Evolutionary conservation across 2,888 invertebrate species (phyloP).

Genomic region (Cryptosula pallasiana): DNA sequence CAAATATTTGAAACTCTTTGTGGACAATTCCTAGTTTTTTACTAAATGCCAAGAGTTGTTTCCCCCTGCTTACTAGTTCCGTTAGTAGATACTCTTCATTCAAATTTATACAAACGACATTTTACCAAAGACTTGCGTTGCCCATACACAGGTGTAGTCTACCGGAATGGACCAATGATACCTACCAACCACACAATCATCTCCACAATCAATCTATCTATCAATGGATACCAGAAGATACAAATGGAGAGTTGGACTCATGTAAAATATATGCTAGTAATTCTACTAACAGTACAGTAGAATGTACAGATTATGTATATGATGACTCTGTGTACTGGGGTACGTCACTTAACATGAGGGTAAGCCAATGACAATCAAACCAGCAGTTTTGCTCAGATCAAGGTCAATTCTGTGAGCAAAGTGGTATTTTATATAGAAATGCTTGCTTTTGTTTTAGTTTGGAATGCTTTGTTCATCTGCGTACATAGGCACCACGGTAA

Average conservation of each 20-base stretch:
- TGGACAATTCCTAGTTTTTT: too few species aligned
- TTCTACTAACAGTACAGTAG: neutral
- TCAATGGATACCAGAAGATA: conserved; percentile 14
- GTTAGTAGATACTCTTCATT: too few species aligned
- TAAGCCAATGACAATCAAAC: too few species aligned
- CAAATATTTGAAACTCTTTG: too few species aligned
- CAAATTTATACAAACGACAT: too few species aligned
- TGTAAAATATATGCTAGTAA: conserved; percentile 20
- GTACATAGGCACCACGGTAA: neutral
- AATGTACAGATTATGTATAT: conserved; percentile 1
- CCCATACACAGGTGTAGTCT: neutral
- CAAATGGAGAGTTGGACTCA: neutral
- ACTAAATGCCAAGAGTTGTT: too few species aligned
- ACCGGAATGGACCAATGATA: neutral
- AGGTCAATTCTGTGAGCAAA: too few species aligned
- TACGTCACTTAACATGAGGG: neutral
- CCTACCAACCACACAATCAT: neutral
- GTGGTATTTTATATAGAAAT: too few species aligned
- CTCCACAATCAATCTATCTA: conserved; percentile 11
- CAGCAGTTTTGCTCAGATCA: too few species aligned
- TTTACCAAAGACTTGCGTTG: too few species aligned
- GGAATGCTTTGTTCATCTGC: neutral
- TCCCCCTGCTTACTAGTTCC: too few species aligned
- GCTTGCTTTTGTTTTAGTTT: conserved; percentile 15
- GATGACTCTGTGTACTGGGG: conserved; percentile 6